phyloP scores from a whole-genome alignment of 2,113 vertebrate genomes.

The Nycticorax nycticorax region DNA sequence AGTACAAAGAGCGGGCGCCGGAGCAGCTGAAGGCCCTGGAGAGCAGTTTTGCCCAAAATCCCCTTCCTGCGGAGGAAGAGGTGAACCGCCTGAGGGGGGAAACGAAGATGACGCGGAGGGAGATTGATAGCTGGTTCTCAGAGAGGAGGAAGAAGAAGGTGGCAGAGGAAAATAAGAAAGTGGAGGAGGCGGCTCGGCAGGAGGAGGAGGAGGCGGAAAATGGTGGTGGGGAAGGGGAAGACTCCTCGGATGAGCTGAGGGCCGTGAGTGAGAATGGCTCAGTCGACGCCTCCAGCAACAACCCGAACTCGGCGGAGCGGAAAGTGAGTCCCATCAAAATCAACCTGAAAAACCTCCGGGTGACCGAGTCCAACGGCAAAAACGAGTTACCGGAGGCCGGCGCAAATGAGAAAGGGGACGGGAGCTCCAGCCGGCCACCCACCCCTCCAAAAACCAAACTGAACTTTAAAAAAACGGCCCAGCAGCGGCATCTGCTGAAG shows the following conservation, averaged over 20 bases:
- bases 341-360: slow-evolving; percentile 94
- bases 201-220: slow-evolving; percentile 75
- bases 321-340: slow-evolving; percentile 98
- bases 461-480: slow-evolving; percentile 87
- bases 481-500: slow-evolving; percentile 92
- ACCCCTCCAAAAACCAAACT: slow-evolving; percentile 62
- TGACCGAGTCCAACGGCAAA: slow-evolving; percentile 88
- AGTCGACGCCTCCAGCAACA: slow-evolving; percentile 63
- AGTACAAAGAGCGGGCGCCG: slow-evolving; percentile 93
- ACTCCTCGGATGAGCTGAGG: slow-evolving; percentile 73
- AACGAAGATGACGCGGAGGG: slow-evolving; percentile 96
- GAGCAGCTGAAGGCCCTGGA: slow-evolving; percentile 93
- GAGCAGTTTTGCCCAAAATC: slow-evolving; percentile 86
- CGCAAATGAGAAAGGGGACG: not conserved
- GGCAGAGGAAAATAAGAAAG: slow-evolving; percentile 80
- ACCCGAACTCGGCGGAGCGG: slow-evolving; percentile 55
- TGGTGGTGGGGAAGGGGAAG: slow-evolving; percentile 70
- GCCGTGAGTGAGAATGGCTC: slow-evolving; percentile 76
- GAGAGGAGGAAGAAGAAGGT: slow-evolving; percentile 86
- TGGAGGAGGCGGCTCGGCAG: slow-evolving; percentile 65
- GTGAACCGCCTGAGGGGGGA: slow-evolving; percentile 89
- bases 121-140: slow-evolving; percentile 96
- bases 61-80: slow-evolving; percentile 86
- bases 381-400: not conserved
- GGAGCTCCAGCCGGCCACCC: slow-evolving; percentile 59